Evolutionary conservation across 2,888 invertebrate species (phyloP).

Genomic region (Athetis lepigone): DNA sequence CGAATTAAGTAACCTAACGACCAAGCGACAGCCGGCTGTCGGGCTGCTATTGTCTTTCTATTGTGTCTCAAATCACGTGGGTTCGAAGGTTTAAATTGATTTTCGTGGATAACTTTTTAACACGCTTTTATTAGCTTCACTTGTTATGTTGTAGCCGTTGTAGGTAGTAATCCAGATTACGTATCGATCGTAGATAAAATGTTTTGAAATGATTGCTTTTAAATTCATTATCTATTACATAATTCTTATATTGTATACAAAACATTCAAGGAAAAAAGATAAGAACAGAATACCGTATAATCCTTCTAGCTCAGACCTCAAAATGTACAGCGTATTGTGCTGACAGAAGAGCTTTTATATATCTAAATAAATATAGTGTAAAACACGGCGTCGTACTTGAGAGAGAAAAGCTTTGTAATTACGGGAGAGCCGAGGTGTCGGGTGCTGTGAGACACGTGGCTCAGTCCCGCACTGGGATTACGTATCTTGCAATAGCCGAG

Average conservation of each 20-base stretch:
- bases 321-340: slow-evolving; percentile 4
- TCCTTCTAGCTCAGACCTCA: background rate
- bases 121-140: too few relatives aligned
- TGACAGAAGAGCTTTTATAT: slow-evolving; percentile 25
- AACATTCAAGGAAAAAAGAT: background rate
- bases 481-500: too few relatives aligned
- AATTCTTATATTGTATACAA: background rate
- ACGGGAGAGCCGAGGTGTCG: slow-evolving; percentile 68
- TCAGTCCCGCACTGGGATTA: too few relatives aligned
- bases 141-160: too few relatives aligned
- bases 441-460: slow-evolving; percentile 60
- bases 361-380: slow-evolving; percentile 21
- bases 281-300: background rate
- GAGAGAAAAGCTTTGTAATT: slow-evolving; percentile 69
- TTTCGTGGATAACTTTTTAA: slow-evolving; percentile 6
- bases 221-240: slow-evolving; percentile 5
- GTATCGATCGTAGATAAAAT: background rate
- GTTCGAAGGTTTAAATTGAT: too few relatives aligned
- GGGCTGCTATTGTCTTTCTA: too few relatives aligned
- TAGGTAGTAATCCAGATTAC: slow-evolving; percentile 5
- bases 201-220: slow-evolving; percentile 7
- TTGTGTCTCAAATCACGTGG: too few relatives aligned
- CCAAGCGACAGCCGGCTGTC: too few relatives aligned
- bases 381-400: slow-evolving; percentile 47
- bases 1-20: too few relatives aligned